Percentiles rank a stretch among this genome's conserved stretches.
These are phyloP conservation scores for Pelvicachromis taeniatus DNA, from an alignment of 2,113 vertebrate genomes.

Conservation along the genomic window DNA sequence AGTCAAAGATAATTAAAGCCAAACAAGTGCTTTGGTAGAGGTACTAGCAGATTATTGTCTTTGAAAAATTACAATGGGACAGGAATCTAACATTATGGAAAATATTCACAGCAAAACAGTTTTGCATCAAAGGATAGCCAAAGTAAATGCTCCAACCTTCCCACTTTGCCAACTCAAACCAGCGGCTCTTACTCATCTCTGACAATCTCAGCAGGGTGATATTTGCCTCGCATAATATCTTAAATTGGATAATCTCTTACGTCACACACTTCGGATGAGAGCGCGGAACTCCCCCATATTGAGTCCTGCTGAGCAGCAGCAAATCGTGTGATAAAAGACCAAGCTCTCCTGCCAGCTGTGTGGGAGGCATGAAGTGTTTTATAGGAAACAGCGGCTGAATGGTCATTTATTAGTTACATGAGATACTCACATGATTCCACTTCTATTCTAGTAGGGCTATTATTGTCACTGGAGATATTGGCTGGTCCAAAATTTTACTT, in stretches of 20 bases:
- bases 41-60: neutral
- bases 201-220: neutral
- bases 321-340: neutral
- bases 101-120: neutral
- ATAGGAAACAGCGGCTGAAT: slow-evolving; percentile 14
- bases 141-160: neutral
- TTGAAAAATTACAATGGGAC: neutral
- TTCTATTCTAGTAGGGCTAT: neutral
- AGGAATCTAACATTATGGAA: neutral
- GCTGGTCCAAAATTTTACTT: neutral
- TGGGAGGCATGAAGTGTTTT: slow-evolving; percentile 19
- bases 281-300: neutral
- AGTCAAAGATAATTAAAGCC: slow-evolving; percentile 28
- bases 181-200: slow-evolving; percentile 2
- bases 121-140: neutral
- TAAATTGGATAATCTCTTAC: slow-evolving; percentile 31
- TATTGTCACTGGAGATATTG: neutral
- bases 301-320: neutral
- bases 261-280: neutral
- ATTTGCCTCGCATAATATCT: slow-evolving; percentile 17
- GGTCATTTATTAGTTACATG: slow-evolving; percentile 26
- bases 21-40: neutral
- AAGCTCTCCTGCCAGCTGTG: slow-evolving; percentile 14
- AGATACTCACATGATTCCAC: slow-evolving; percentile 4
- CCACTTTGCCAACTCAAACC: neutral